Evolutionary conservation across 2,888 invertebrate genomes (phyloP), one percentile per base, ranked within the genome.

Genomic region (Mythimna vitellina): DNA sequence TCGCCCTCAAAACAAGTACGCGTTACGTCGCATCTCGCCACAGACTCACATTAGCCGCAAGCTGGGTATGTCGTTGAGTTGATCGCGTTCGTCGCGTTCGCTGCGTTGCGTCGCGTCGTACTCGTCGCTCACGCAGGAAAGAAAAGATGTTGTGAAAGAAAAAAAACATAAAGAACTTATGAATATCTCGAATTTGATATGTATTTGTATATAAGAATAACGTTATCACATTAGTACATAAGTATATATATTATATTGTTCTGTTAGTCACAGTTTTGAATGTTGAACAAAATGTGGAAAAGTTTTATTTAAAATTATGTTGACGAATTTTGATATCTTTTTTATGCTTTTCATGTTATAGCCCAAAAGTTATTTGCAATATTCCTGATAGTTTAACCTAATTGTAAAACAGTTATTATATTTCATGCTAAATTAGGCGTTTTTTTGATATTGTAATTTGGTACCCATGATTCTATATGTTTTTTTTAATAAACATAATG

Each of bases 181-280:
- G 25, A 62, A 69, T 66, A n/a, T 73, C 75, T 83, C 70, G 71
- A 80, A 76, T 81, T 74, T 38, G 62, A 70, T 73, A 77, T 63
- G 64, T 66, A 61, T 69, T 80, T 85, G 82, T 83, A 82, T 73
- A 83, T 85, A 85, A 73, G 65, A 70, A 49, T 68, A 71, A 76
- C 35, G 60, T 78, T 83, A 81, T 86, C 63, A 84, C 68, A 70
- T 73, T 80, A 85, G 65, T 81, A 76, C 57, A 1, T 86, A 81
- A 86, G 81, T 68, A 78, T 72, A 70, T 78, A 73, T 82, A 61
- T 83, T 82, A 62, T 83, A 70, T 86, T 70, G 57, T 38, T 65
- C 20, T 75, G 68, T 83, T 80, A 83, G 69, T 58, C 49, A 57
- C 42, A 56, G 51, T 35, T 61, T 65, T 67, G 69, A 70, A 80